A percentile compares a stretch with the other conserved stretches of the same genome.
Evolutionary conservation across 2,797 vertebrate species (phyloP).

Genomic region (Crocidura indochinensis): DNA sequence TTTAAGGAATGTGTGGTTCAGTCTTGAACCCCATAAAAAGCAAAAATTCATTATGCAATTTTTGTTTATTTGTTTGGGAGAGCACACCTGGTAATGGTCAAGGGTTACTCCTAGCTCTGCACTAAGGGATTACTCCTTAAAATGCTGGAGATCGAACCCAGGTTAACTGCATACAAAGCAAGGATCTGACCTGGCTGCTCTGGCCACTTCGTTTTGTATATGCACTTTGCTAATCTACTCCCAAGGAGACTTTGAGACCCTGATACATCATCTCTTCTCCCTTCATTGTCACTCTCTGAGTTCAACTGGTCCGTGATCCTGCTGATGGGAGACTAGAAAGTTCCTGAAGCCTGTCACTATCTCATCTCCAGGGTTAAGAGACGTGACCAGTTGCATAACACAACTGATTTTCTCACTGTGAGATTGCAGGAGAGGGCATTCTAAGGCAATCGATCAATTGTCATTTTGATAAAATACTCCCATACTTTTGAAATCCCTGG

Average conservation of each 20-base stretch:
- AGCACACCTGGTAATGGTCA: no score
- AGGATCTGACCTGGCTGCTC: neutral
- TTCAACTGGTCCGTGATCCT: neutral
- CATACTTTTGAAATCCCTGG: conserved; percentile 3
- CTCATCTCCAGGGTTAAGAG: neutral
- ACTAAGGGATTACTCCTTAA: no score
- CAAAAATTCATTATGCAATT: conserved; percentile 24
- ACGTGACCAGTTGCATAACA: neutral
- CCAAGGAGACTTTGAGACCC: neutral
- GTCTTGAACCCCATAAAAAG: conserved; percentile 45
- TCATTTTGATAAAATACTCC: conserved; percentile 36
- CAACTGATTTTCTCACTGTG: neutral
- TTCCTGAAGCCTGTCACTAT: neutral
- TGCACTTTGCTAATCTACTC: neutral
- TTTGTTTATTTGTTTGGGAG: neutral
- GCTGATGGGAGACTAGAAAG: neutral
- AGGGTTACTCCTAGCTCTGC: no score
- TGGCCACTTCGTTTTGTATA: conserved; percentile 47
- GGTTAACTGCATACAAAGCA: no score
- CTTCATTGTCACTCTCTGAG: neutral
- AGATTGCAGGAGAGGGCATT: neutral
- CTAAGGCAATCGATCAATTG: conserved; percentile 12
- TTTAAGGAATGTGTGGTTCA: conserved; percentile 55
- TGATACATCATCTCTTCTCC: neutral
- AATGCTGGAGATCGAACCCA: no score